Conservation (phyloP, 1,140 invertebrate genomes). For the Cheumatopsyche charites region DNA sequence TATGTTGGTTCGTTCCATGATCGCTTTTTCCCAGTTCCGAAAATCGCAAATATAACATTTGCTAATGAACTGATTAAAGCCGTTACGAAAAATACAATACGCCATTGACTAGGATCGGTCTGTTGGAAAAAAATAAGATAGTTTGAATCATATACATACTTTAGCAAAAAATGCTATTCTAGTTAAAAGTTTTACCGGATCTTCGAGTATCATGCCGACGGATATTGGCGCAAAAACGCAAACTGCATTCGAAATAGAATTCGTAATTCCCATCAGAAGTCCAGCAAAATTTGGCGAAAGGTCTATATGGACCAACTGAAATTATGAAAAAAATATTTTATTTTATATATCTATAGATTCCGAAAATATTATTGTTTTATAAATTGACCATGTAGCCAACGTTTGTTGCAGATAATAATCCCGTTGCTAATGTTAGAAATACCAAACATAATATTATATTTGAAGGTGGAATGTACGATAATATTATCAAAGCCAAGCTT, state of each 20-base stretch:
- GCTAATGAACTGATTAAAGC: neutral
- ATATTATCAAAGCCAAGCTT: conserved; percentile 22
- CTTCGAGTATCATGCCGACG: conserved; percentile 4
- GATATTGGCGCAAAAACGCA: neutral
- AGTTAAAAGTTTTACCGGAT: conserved; percentile 8
- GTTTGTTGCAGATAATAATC: conserved; percentile 59
- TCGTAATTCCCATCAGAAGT: conserved; percentile 16
- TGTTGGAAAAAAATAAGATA: neutral
- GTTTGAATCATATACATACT: neutral
- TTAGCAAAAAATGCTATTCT: neutral
- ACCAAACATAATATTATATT: conserved; percentile 20
- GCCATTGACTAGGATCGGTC: neutral
- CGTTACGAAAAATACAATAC: neutral
- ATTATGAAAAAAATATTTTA: neutral
- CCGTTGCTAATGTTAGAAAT: conserved; percentile 27
- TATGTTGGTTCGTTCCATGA: neutral
- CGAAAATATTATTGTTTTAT: neutral
- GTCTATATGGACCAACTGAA: conserved; percentile 16
- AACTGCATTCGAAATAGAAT: neutral
- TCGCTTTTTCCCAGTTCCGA: conserved; percentile 8
- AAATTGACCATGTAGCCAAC: conserved; percentile 66
- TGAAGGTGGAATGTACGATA: conserved; percentile 24
- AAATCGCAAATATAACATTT: conserved; percentile 14
- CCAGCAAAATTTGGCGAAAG: conserved; percentile 18
- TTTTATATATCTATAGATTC: neutral